Evolutionary conservation across 2,888 invertebrate species (phyloP), one percentile per base, ranked within the genome.

Genomic region (Drosophila tanythrix): DNA sequence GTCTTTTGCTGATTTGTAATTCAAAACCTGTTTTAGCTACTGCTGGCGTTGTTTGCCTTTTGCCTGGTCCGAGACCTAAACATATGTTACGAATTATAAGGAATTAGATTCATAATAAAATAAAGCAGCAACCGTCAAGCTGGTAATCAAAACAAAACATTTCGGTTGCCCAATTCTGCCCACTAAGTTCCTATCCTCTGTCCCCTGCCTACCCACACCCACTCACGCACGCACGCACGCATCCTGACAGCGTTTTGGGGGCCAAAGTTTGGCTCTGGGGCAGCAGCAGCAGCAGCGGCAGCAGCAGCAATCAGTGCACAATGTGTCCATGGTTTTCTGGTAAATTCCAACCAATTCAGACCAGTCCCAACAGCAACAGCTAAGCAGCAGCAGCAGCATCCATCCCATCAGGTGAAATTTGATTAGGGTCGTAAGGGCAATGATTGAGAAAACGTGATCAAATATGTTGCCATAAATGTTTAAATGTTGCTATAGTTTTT

Each of bases 361-460:
- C 51, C 56, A 56, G 59, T 52, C 50, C 21, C 43, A 53, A 15
- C 40, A 33, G 31, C 50, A 27, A 50, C 25, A 36, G 29, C 18
- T 33, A 33, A 43, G 5, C 29, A 57, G 21, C 35, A 53, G 27
- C 51, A 31, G n/a, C 52, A 29, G 52, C 52, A 52, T 3, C 52
- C 74, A 69, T 83, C 83, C 87, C 91, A 91, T 91, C 91, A 91
- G 91, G 91, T 91, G 91, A 90, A 90, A 90, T 91, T 91, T 91
- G 91, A 91, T 91, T 89, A 91, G 91, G 91, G 92, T 91, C 92
- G 89, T 91, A 90, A 90, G 88, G 82, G 82, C 89, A 85, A 85
- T 90, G 88, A 91, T 91, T 91, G 91, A 88, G 85, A 90, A 91
- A 90, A 91, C 92, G 91, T 91, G 91, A 90, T 89, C 88, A 88